Conservation (phyloP, 2,888 invertebrate species). For the Myopa tessellatipennis region DNA sequence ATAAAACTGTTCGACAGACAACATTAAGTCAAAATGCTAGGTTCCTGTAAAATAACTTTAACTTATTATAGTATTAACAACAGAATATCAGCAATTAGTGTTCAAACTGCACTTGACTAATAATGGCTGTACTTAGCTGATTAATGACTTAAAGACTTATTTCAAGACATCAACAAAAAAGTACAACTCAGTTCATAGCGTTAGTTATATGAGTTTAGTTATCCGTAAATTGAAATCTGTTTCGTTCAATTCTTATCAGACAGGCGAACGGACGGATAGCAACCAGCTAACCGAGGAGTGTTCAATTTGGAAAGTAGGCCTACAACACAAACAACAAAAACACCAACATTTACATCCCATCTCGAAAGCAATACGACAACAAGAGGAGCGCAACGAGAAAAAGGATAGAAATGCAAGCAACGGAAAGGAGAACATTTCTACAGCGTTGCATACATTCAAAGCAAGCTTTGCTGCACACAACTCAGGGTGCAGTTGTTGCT, state of each 20-base stretch:
- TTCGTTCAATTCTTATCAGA: constrained; percentile 40
- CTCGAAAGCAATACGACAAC: background rate
- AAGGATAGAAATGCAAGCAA: constrained; percentile 20
- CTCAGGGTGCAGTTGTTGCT: background rate
- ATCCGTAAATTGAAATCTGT: constrained; percentile 25
- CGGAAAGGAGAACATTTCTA: constrained; percentile 32
- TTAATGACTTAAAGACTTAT: too few species aligned
- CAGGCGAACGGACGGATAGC: constrained; percentile 8
- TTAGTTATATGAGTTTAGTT: too few species aligned
- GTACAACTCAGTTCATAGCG: too few species aligned
- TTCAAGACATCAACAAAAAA: too few species aligned
- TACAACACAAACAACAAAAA: constrained; percentile 29
- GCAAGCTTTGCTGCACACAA: background rate
- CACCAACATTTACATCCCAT: background rate
- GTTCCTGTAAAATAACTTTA: too few species aligned
- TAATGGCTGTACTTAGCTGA: too few species aligned
- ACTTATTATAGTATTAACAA: too few species aligned
- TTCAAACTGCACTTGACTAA: too few species aligned
- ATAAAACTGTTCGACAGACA: too few species aligned
- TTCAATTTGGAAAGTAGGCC: background rate
- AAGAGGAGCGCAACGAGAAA: constrained; percentile 8
- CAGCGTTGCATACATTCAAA: constrained; percentile 21
- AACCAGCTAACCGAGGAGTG: constrained; percentile 15
- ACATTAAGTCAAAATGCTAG: too few species aligned
- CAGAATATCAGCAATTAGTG: too few species aligned